Percentiles rank a stretch among this genome's conserved stretches.
These are phyloP conservation scores for Dromococcyx pavoninus DNA, from an alignment of 2,797 vertebrate genomes.

Conservation along the genomic window DNA sequence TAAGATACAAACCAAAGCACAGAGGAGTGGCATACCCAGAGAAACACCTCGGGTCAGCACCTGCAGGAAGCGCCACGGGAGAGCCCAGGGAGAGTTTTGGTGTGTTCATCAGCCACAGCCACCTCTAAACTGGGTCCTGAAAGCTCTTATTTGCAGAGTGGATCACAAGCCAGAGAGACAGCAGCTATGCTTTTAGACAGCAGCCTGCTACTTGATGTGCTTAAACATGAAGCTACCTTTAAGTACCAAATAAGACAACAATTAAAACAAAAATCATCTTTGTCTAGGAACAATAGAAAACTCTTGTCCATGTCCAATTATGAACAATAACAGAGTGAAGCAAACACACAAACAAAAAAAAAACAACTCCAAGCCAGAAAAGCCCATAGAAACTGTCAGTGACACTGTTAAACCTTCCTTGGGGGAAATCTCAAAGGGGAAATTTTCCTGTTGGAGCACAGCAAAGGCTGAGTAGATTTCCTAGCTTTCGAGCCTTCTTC, in stretches of 20 bases:
- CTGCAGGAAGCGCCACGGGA: background rate
- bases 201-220: background rate
- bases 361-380: background rate
- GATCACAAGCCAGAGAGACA: background rate
- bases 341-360: background rate
- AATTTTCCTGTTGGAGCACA: background rate
- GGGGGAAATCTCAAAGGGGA: background rate
- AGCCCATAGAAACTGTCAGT: background rate
- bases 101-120: background rate
- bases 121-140: background rate
- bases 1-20: background rate
- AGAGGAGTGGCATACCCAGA: background rate
- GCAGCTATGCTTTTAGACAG: background rate
- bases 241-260: background rate
- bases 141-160: background rate
- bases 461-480: background rate
- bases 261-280: background rate
- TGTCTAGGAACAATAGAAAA: constrained; percentile 16
- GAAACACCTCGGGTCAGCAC: background rate
- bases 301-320: background rate
- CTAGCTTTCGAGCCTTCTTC: background rate
- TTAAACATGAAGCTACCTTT: background rate
- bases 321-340: constrained; percentile 15
- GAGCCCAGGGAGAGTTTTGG: background rate
- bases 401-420: background rate